Percentiles rank a stretch among this genome's conserved stretches.
Conservation (phyloP, 2,888 invertebrate genomes). For the Pollenia griseotomentosa region DNA sequence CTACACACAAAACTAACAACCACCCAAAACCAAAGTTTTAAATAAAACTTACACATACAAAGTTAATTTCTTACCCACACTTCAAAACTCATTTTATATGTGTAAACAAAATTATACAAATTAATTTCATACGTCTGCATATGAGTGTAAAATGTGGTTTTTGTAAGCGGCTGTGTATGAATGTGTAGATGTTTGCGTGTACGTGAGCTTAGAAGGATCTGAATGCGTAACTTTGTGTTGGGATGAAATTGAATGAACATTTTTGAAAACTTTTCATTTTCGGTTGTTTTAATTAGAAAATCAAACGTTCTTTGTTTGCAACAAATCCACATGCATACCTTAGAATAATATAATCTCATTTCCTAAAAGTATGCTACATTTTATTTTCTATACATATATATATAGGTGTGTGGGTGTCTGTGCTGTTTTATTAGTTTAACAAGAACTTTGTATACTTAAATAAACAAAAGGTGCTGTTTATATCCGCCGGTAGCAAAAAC, state of each 20-base stretch:
- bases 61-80: neutral
- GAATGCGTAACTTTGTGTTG: slow-evolving; percentile 72
- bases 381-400: slow-evolving; percentile 6
- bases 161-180: neutral
- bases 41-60: slow-evolving; percentile 19
- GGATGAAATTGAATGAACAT: slow-evolving; percentile 63
- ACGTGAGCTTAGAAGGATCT: slow-evolving; percentile 12
- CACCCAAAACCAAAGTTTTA: neutral
- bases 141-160: slow-evolving; percentile 47
- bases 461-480: slow-evolving; percentile 64
- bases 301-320: slow-evolving; percentile 64
- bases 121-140: slow-evolving; percentile 49
- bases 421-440: neutral
- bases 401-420: neutral
- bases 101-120: slow-evolving; percentile 14
- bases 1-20: neutral
- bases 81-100: neutral
- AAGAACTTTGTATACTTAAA: slow-evolving; percentile 51
- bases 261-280: slow-evolving; percentile 66
- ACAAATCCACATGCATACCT: slow-evolving; percentile 45
- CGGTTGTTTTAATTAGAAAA: slow-evolving; percentile 80
- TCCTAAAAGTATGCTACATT: too few species aligned
- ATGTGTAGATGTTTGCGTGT: neutral
- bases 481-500: slow-evolving; percentile 69
- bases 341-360: neutral